Conservation (phyloP, 2,113 vertebrate genomes). For the Psittacula cyanocephala region DNA sequence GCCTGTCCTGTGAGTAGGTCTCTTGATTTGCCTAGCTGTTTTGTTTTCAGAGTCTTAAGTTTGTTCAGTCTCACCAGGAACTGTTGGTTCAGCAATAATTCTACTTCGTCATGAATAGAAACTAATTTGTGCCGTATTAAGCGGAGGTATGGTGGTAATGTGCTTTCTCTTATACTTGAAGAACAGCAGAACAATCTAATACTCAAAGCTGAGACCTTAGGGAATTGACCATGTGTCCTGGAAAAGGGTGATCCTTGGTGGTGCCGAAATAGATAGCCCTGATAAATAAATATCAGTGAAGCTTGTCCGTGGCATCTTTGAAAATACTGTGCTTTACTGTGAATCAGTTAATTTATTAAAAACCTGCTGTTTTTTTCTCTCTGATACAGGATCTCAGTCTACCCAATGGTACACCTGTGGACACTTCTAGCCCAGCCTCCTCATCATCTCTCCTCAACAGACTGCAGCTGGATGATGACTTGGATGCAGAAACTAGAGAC, state of each 20-base stretch:
- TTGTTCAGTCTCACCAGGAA: background rate
- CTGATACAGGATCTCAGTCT: conserved; percentile 83
- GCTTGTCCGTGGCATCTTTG: background rate
- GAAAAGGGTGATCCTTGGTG: background rate
- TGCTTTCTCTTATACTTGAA: background rate
- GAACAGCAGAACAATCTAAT: background rate
- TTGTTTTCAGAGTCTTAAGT: background rate
- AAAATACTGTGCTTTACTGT: background rate
- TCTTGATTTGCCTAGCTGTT: background rate
- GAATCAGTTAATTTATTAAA: background rate
- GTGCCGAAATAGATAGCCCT: background rate
- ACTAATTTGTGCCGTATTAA: background rate
- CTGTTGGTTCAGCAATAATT: background rate
- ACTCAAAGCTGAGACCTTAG: background rate
- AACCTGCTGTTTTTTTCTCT: background rate
- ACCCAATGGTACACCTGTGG: conserved; percentile 90
- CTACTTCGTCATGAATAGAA: background rate
- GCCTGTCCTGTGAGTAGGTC: background rate
- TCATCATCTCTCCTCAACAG: conserved; percentile 90
- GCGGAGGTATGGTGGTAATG: background rate
- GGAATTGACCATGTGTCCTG: background rate
- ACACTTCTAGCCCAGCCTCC: conserved; percentile 90
- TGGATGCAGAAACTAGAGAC: conserved; percentile 90
- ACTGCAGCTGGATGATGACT: conserved; percentile 91
- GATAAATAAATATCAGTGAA: background rate